Evolutionary conservation across 2,888 invertebrate genomes (phyloP), one percentile per base, ranked within the genome.

Genomic region (Drosophila pseudotakahashii): DNA sequence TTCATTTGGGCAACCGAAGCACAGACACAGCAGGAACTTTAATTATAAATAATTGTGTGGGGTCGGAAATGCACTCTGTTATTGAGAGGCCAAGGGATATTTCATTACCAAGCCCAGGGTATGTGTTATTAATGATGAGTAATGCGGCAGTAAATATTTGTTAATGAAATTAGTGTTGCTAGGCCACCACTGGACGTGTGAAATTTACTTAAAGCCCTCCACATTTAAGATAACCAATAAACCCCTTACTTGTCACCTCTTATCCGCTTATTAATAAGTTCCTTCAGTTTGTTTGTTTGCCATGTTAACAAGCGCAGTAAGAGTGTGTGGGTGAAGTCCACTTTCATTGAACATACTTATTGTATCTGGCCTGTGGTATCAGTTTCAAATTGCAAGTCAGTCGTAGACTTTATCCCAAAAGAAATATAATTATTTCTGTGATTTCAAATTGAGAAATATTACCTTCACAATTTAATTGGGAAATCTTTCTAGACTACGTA

Each of bases 81-180:
- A 44, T 44, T 34, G 42, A 51, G 19, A 37, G 44, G 45, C n/a
- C 26, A 32, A 50, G 45, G 61, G 55, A 62, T 41, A 62, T 9
- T 10, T 6, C 10, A 26, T 32, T 32, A 41, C 45, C 50, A 19
- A 19, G 19, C 19, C 19, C 19, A 2, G 19, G 19, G 4, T 57
- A 54, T 54, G 47, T 58, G 68, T 51, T 68, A 59, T 64, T 81
- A 81, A 81, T 75, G 71, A 70, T 73, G 81, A 81, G 71, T 78
- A 78, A 83, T 81, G 79, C 51, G 53, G 50, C 59, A 60, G 79
- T 70, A 76, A 79, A 79, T 78, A 79, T 81, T 81, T 78, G 78
- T 52, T 80, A 79, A 81, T 81, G 79, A 67, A 75, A 77, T 79
- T 80, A 60, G 60, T 59, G 51, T 73, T 67, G 52, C 44, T 34